These are phyloP conservation scores for Peromyscus polionotus DNA, from an alignment of 2,113 vertebrate genomes.

Conservation along the genomic window DNA sequence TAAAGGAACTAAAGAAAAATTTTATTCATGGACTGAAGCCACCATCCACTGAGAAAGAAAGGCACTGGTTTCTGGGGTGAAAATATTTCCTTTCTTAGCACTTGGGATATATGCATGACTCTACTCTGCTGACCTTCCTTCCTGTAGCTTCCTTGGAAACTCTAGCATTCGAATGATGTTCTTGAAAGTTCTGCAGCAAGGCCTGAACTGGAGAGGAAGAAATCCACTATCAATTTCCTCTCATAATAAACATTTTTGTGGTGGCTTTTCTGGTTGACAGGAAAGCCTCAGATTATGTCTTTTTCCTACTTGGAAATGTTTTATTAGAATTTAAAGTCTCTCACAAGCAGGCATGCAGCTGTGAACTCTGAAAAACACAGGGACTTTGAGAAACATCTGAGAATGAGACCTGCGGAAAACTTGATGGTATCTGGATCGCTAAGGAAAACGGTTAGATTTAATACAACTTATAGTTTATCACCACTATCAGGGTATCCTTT, in stretches of 20 bases:
- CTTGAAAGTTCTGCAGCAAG: background rate
- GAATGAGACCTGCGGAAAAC: background rate
- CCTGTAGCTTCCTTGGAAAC: background rate
- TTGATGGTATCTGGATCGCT: background rate
- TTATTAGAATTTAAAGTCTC: background rate
- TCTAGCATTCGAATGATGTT: background rate
- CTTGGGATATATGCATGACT: background rate
- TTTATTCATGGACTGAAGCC: constrained; percentile 74
- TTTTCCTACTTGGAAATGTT: background rate
- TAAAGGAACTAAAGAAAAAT: constrained; percentile 50
- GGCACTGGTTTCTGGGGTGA: constrained; percentile 71
- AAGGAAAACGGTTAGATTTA: background rate
- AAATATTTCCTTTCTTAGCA: constrained; percentile 28
- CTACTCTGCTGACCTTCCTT: background rate
- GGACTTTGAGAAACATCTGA: background rate
- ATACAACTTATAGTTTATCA: background rate
- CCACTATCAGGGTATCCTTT: background rate
- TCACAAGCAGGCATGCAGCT: background rate
- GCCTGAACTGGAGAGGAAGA: background rate
- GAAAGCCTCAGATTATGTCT: background rate
- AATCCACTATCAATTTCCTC: background rate
- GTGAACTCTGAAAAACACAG: background rate
- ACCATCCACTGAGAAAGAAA: constrained; percentile 64
- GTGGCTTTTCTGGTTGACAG: background rate
- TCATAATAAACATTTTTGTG: background rate